Percentiles rank a stretch among this genome's conserved stretches.
These are phyloP conservation scores for Drosophila tanythrix DNA, from an alignment of 2,888 invertebrate species.

Conservation along the genomic window DNA sequence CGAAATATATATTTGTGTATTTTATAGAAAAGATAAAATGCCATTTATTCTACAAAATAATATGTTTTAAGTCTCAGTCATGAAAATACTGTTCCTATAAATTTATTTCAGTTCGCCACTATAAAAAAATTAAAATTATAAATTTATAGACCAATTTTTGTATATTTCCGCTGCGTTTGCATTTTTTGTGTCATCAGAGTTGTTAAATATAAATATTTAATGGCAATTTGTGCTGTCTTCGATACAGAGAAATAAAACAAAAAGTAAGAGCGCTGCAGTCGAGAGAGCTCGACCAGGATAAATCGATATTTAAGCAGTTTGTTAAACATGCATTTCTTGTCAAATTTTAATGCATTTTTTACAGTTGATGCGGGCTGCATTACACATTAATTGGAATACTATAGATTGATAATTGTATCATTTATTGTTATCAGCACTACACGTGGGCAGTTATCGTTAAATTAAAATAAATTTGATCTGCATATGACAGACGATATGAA, in stretches of 20 bases:
- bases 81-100: not conserved
- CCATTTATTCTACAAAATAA: not conserved
- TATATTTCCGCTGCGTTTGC: not conserved
- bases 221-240: not conserved
- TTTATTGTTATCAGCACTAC: not conserved
- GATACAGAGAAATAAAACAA: not conserved
- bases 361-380: not conserved
- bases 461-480: not conserved
- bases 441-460: not conserved
- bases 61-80: not conserved
- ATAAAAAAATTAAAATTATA: not conserved
- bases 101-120: not conserved
- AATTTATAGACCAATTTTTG: not conserved
- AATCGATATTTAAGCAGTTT: not conserved
- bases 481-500: not conserved
- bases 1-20: not conserved
- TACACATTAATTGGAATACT: not conserved
- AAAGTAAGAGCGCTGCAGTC: not conserved
- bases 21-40: not conserved
- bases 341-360: not conserved
- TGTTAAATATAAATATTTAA: not conserved
- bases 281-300: not conserved
- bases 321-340: not conserved
- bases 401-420: not conserved
- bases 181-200: not conserved